Evolutionary conservation across 2,888 invertebrate genomes (phyloP).

Genomic region (Drosophila sordidula): DNA sequence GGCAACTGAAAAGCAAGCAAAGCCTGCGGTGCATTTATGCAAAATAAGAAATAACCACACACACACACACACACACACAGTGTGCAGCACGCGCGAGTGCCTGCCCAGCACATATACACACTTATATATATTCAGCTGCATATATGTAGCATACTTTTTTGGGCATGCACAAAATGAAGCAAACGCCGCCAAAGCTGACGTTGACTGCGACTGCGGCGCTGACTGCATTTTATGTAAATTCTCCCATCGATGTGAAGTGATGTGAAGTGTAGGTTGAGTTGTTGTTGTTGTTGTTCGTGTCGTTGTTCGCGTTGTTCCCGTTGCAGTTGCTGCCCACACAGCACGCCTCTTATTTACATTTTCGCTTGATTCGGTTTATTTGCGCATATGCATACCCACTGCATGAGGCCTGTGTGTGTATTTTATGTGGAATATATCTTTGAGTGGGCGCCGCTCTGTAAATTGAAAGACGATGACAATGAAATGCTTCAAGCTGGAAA

Average conservation of each 20-base stretch:
- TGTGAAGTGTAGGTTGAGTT: conserved; percentile 49
- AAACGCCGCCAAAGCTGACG: conserved; percentile 7
- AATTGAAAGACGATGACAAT: conserved; percentile 72
- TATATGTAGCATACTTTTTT: conserved; percentile 68
- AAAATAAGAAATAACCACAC: conserved; percentile 77
- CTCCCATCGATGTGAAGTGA: conserved; percentile 63
- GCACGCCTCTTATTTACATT: conserved; percentile 78
- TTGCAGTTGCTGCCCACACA: conserved; percentile 23
- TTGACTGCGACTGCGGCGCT: conserved; percentile 5
- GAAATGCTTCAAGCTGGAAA: conserved; percentile 58
- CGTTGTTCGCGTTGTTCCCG: conserved; percentile 23
- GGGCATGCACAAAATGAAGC: conserved; percentile 72
- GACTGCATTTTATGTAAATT: conserved; percentile 75
- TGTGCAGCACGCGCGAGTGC: conserved; percentile 48
- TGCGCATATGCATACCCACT: conserved; percentile 59
- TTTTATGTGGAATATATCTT: conserved; percentile 44
- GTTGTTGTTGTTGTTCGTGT: conserved; percentile 21
- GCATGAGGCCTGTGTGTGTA: not conserved
- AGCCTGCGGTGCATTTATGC: conserved; percentile 81
- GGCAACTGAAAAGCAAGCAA: conserved; percentile 73
- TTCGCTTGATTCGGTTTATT: conserved; percentile 79
- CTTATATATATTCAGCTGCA: not conserved
- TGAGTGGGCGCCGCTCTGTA: conserved; percentile 38
- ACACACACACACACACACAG: conserved; percentile 23
- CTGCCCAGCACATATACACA: conserved; percentile 19